Conservation (phyloP, 2,888 invertebrate species). For the Boloria euphrosyne region DNA sequence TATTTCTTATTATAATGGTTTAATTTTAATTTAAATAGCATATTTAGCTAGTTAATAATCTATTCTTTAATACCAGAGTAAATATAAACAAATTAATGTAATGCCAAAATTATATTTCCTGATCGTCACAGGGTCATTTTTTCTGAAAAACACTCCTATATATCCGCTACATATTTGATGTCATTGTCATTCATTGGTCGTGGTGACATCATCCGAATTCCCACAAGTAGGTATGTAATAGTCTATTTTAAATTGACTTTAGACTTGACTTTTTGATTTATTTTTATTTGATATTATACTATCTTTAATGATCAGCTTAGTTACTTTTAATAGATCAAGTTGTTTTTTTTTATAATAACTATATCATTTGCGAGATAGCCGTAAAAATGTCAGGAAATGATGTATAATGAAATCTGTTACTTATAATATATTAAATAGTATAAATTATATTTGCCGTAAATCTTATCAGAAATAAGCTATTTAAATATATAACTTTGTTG, state of each 20-base stretch:
- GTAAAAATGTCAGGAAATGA: constrained; percentile 12
- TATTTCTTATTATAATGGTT: too few species aligned
- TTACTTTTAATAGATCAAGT: neutral
- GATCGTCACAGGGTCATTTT: too few species aligned
- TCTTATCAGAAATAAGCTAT: too few species aligned
- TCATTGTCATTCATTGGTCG: constrained; percentile 24
- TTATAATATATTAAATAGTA: neutral
- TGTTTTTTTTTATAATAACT: constrained; percentile 2
- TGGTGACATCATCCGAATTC: constrained; percentile 33
- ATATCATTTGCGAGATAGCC: neutral
- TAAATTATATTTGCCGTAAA: too few species aligned
- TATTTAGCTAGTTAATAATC: too few species aligned
- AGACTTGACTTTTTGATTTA: constrained; percentile 7
- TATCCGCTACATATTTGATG: constrained; percentile 19
- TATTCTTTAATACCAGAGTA: too few species aligned
- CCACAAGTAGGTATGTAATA: constrained; percentile 25
- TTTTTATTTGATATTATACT: constrained; percentile 5
- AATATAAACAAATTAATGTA: too few species aligned
- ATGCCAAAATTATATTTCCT: too few species aligned
- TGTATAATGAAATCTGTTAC: neutral
- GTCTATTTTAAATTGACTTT: constrained; percentile 24
- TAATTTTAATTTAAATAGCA: too few species aligned
- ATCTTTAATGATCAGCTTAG: neutral
- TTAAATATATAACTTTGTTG: too few species aligned
- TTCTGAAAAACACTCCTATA: too few species aligned